Evolutionary conservation across 2,888 invertebrate genomes (phyloP).

Genomic region (Lasioglossum vierecki): DNA sequence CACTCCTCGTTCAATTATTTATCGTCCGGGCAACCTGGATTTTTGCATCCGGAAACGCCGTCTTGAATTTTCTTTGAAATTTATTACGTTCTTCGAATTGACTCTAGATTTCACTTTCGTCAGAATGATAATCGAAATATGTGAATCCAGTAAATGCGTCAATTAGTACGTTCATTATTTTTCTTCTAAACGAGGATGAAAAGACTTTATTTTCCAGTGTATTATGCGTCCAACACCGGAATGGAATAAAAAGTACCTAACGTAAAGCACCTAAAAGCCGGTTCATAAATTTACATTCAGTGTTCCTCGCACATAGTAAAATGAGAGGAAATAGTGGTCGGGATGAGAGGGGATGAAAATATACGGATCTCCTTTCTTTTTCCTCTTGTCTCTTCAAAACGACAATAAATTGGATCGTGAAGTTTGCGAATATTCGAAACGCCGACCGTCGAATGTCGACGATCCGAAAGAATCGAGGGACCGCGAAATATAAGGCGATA

Average conservation of each 20-base stretch:
- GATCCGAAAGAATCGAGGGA: constrained; percentile 13
- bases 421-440: background rate
- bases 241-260: background rate
- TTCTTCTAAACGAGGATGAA: background rate
- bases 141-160: background rate
- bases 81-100: background rate
- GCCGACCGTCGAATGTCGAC: background rate
- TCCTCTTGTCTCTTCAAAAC: background rate
- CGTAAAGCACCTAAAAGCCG: background rate
- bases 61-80: background rate
- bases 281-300: constrained; percentile 21
- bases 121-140: background rate
- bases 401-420: constrained; percentile 7
- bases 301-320: background rate
- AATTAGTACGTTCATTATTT: background rate
- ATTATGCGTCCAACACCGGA: background rate
- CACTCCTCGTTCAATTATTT: background rate
- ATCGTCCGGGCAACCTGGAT: background rate
- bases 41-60: background rate
- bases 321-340: background rate
- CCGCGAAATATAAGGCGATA: constrained; percentile 16
- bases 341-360: background rate
- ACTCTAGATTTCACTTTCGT: background rate
- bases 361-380: background rate
- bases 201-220: background rate